These are phyloP conservation scores for Bombus affinis DNA, from an alignment of 1,140 invertebrate genomes.

Conservation along the genomic window DNA sequence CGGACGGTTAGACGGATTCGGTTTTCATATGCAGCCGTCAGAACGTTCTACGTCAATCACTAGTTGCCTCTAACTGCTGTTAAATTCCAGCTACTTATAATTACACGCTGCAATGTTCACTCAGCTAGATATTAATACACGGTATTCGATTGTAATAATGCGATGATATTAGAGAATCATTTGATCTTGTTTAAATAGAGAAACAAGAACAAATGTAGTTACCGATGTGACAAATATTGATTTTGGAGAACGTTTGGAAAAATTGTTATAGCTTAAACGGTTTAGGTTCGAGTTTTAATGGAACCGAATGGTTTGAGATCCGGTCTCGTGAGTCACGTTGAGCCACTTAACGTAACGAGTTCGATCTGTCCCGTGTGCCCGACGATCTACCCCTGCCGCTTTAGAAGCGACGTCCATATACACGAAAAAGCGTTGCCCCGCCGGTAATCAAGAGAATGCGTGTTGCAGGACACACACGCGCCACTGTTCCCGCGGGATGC, in stretches of 20 bases:
- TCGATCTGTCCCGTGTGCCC: constrained; percentile 58
- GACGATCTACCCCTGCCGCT: constrained; percentile 50
- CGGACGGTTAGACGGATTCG: not conserved
- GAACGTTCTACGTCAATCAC: not conserved
- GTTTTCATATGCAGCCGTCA: not conserved
- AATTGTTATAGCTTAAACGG: not conserved
- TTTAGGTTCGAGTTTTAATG: constrained; percentile 3
- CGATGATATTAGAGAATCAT: no score
- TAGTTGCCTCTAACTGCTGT: not conserved
- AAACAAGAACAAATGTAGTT: no score
- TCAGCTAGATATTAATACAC: not conserved
- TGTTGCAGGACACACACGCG: constrained; percentile 71
- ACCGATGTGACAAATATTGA: not conserved
- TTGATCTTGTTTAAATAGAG: not conserved
- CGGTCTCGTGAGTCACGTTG: constrained; percentile 65
- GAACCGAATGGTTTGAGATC: constrained; percentile 1
- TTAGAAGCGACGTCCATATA: constrained; percentile 59
- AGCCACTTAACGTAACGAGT: constrained; percentile 66
- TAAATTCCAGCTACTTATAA: not conserved
- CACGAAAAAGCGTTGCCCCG: constrained; percentile 41
- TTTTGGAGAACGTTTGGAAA: not conserved
- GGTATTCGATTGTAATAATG: not conserved
- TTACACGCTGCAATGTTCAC: not conserved
- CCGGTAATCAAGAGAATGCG: constrained; percentile 77
- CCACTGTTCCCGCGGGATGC: constrained; percentile 73